Percentiles rank a stretch among this genome's conserved stretches.
Evolutionary conservation across 1,140 invertebrate genomes (phyloP).

Genomic region (Drosophila sproati): DNA sequence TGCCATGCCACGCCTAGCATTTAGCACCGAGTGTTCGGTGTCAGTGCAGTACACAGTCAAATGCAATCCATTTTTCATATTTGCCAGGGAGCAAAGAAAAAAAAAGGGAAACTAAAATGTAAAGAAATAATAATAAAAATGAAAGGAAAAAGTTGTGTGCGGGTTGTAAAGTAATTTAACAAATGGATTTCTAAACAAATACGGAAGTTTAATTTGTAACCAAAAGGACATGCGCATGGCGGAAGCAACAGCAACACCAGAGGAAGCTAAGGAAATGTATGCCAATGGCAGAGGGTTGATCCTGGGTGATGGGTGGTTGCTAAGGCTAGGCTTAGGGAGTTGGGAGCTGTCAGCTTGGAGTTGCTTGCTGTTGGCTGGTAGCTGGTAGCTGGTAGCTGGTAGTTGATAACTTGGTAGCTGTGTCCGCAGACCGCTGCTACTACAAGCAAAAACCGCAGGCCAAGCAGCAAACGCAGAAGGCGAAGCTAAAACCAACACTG

Average conservation of each 20-base stretch:
- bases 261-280: constrained; percentile 78
- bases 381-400: constrained; percentile 2
- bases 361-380: no score
- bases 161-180: constrained; percentile 81
- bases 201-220: constrained; percentile 84
- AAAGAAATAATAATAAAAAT: constrained; percentile 31
- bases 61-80: constrained; percentile 80
- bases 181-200: constrained; percentile 84
- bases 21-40: constrained; percentile 43
- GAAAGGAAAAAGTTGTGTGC: constrained; percentile 34
- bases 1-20: constrained; percentile 29
- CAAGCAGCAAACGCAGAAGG: constrained; percentile 42
- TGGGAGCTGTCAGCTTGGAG: constrained; percentile 1
- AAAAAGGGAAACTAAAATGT: constrained; percentile 6
- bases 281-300: constrained; percentile 66
- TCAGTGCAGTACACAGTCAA: constrained; percentile 61
- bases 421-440: constrained; percentile 66
- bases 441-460: constrained; percentile 70
- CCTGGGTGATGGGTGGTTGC: constrained; percentile 5
- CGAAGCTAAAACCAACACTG: constrained; percentile 58
- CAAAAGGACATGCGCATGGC: constrained; percentile 75
- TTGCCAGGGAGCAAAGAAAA: constrained; percentile 48
- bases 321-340: not conserved
- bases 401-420: constrained; percentile 43
- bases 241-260: constrained; percentile 39